These are phyloP conservation scores for Mycetomoellerius zeteki DNA, from an alignment of 1,140 invertebrate genomes.

Conservation along the genomic window DNA sequence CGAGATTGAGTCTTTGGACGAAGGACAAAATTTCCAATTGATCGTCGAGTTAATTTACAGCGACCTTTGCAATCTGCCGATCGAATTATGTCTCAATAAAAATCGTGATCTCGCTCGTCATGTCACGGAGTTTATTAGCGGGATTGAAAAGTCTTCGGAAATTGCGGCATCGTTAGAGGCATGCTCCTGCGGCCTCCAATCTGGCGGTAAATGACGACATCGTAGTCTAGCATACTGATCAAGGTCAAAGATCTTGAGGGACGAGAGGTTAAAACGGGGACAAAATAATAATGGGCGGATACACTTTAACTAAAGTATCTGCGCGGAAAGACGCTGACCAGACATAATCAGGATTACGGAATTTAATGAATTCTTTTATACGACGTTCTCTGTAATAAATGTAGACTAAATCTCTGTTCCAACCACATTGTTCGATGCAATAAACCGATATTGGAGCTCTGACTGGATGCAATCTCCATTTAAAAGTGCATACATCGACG, in stretches of 20 bases:
- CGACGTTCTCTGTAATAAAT: slow-evolving; percentile 7
- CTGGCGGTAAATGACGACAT: slow-evolving; percentile 70
- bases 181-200: slow-evolving; percentile 62
- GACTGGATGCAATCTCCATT: neutral
- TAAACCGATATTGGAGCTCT: slow-evolving; percentile 50
- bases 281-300: slow-evolving; percentile 58
- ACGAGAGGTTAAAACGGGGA: slow-evolving; percentile 47
- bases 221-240: slow-evolving; percentile 68
- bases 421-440: slow-evolving; percentile 26
- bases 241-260: slow-evolving; percentile 66
- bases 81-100: slow-evolving; percentile 61
- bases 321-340: slow-evolving; percentile 31
- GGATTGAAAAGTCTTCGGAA: slow-evolving; percentile 62
- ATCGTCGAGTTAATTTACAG: slow-evolving; percentile 55
- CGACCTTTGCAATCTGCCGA: slow-evolving; percentile 60
- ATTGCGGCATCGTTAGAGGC: slow-evolving; percentile 65
- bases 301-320: neutral
- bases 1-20: neutral
- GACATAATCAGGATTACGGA: slow-evolving; percentile 33
- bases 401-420: slow-evolving; percentile 15
- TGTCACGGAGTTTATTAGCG: slow-evolving; percentile 70
- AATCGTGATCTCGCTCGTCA: slow-evolving; percentile 64
- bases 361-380: slow-evolving; percentile 44
- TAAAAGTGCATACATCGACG: slow-evolving; percentile 32
- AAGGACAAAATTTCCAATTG: slow-evolving; percentile 28